Evolutionary conservation across 2,888 invertebrate species (phyloP), one percentile per base, ranked within the genome.

Genomic region (Caenorhabditis sp.): DNA sequence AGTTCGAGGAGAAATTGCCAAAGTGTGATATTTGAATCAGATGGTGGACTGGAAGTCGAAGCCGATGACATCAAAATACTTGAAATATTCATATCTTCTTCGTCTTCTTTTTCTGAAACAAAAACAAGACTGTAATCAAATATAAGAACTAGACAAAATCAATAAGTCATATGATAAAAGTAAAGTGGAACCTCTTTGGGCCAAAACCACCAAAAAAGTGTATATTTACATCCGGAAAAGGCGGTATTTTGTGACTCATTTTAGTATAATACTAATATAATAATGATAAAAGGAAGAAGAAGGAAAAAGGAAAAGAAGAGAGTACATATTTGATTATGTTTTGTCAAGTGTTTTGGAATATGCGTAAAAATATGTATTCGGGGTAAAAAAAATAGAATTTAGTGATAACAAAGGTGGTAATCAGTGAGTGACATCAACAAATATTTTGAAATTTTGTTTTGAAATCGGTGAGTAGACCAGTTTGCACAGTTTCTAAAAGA

Each of bases 1-100:
- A 92, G 88, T 84, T 92, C 91, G 76, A 92, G 87, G 52, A 91
- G 89, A 84, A 91, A 91, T 88, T 92, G 91, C 91, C 91, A 91
- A 67, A 91, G 87, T 0, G 91, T 91, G 52, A 91, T 90, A 62
- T 85, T 88, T 1, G 85, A 82, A 59, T 87, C 87, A 8, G 63
- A 31, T 21, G 65, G 26, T 21, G 31, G 43, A 14, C 43, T 43
- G 5, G 43, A 43, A 12, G 43, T 43, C 3, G 43, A 43, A 43
- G 43, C 10, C 14, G 43, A 36, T 36, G 36, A 36, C 36, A 36
- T 43, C 12, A 43, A 17, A 14, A 43, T 43, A 14, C 14, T 17
- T 14, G 43, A 43, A 14, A 43, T 17, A 43, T 43, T 43, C 43
- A 43, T 43, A 10, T 43, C 43, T 7, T 43, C 17, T 10, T 17